Evolutionary conservation across 2,113 vertebrate genomes (phyloP).

Genomic region (Phaethornis superciliosus): DNA sequence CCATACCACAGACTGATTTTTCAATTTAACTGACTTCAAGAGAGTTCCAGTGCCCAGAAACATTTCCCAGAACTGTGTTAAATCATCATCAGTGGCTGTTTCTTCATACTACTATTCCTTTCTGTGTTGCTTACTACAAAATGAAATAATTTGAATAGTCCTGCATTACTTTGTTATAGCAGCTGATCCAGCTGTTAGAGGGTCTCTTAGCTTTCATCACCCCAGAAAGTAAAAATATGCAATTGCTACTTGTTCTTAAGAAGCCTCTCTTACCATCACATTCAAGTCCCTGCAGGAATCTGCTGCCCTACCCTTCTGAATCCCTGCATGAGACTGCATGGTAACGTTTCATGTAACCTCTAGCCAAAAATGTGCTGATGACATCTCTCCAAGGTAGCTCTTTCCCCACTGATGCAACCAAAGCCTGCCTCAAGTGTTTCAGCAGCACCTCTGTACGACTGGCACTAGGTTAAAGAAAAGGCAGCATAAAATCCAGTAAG

Average conservation of each 20-base stretch:
- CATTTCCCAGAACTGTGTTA: background rate
- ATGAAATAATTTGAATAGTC: background rate
- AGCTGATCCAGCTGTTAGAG: background rate
- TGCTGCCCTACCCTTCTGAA: too few relatives aligned
- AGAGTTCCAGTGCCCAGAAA: background rate
- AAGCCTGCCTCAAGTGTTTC: too few relatives aligned
- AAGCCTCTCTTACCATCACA: background rate
- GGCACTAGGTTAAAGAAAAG: too few relatives aligned
- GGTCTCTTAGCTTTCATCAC: background rate
- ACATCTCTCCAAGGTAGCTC: too few relatives aligned
- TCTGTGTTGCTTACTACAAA: background rate
- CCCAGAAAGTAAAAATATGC: background rate
- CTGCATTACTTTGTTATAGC: background rate
- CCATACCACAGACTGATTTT: background rate
- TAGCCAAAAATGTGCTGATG: too few relatives aligned
- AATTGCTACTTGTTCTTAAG: background rate
- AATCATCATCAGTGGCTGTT: background rate
- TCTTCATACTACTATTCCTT: background rate
- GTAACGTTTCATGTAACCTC: too few relatives aligned
- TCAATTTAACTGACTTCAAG: background rate
- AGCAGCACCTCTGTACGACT: too few relatives aligned
- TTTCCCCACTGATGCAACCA: too few relatives aligned
- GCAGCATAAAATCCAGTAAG: too few relatives aligned
- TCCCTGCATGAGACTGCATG: too few relatives aligned
- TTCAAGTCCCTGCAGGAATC: too few relatives aligned